phyloP scores from a whole-genome alignment of 2,113 vertebrate genomes.

The Oryzias javanicus region DNA sequence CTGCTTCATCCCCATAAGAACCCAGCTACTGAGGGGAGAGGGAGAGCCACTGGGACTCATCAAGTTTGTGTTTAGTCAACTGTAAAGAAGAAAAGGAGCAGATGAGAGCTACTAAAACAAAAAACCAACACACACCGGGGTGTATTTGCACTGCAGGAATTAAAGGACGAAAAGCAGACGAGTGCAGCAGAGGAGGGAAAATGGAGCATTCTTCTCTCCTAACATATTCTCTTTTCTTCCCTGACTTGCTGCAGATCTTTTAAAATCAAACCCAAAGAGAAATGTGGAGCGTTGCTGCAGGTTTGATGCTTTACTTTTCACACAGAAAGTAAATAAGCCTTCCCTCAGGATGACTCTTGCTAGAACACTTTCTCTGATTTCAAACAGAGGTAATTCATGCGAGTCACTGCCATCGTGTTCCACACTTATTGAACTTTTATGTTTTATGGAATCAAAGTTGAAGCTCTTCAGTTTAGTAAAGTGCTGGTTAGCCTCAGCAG shows the following conservation, averaged over 20 bases:
- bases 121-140: not conserved
- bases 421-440: no score
- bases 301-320: conserved; percentile 3
- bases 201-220: not conserved
- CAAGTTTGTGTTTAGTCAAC: conserved; percentile 50
- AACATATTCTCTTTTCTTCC: not conserved
- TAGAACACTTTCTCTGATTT: not conserved
- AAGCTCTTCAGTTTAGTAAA: no score
- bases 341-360: not conserved
- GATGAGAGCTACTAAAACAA: conserved; percentile 5
- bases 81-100: conserved; percentile 13
- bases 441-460: no score
- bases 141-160: not conserved
- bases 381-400: not conserved
- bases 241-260: not conserved
- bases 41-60: conserved; percentile 22
- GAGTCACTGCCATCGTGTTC: no score
- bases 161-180: conserved; percentile 1
- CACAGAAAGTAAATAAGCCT: conserved; percentile 17
- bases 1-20: conserved; percentile 20
- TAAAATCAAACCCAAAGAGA: not conserved
- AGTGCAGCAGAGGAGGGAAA: conserved; percentile 1
- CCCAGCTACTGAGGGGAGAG: conserved; percentile 31
- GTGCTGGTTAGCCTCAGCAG: no score
- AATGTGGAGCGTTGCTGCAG: not conserved